Base-by-base conservation (phyloP, 1,140 invertebrate genomes). In the Fopius arisanus region DNA sequence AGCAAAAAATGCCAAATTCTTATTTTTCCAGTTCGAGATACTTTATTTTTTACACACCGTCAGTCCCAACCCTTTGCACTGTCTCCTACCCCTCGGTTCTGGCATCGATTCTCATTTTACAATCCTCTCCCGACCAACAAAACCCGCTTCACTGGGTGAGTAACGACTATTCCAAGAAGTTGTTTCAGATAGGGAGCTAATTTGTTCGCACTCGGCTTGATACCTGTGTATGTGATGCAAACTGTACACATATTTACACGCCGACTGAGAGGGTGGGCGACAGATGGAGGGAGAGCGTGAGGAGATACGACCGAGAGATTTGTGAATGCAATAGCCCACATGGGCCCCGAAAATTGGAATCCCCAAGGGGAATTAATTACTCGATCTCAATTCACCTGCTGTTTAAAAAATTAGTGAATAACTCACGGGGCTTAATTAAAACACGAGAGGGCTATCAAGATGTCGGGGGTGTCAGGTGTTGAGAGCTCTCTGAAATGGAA, bases 121-220 rank as follows among this genome's bases (percentile, higher is more conserved):
- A 31, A 59, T 59, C 54, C 16, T 62, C 28, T 65, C n/a, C 21
- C 5, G n/a, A 65, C 28, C 62, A 65, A 33, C 10, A 33, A n/a
- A 37, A 41, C 75, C 75, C 75, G 73, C 75, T 72, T 37, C 37
- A 68, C 80, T 78, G 77, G 77, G 83, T 86, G 83, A 85, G 84
- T 86, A 86, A 87, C 86, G 86, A 81, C 86, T 86, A 86, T 87
- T 87, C 86, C 82, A 79, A 86, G 84, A 86, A 87, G 84, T 87
- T 86, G 84, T 87, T 87, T 87, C 84, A 86, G 84, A 86, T 86
- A 86, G 84, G 81, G 80, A 83, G 84, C 86, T 86, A 86, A 87
- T 87, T 87, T 81, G 80, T 83, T 83, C 75, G 70, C 74, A 72
- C 40, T 67, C 28, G 21, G 67, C 1, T 51, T 41, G 26, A 59